phyloP scores from a whole-genome alignment of 2,797 vertebrate species.

The Catamblyrhynchus diadema region DNA sequence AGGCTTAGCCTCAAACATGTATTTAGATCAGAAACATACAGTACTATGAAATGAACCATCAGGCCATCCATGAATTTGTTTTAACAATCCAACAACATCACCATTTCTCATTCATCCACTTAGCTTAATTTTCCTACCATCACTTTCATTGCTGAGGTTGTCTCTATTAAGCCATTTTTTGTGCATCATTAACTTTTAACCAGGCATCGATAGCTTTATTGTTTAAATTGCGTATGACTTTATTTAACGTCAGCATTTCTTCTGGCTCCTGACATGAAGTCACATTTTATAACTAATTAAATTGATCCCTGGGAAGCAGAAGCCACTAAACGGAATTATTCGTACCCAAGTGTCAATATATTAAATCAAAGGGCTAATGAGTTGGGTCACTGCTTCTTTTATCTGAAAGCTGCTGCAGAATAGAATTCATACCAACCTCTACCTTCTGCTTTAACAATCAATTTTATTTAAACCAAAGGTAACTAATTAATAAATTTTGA shows the following conservation, averaged over 20 bases:
- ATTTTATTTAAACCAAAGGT: slow-evolving; percentile 72
- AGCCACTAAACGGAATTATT: slow-evolving; percentile 99
- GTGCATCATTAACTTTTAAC: slow-evolving; percentile 98
- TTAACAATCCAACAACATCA: slow-evolving; percentile 83
- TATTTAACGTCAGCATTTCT: slow-evolving; percentile 98
- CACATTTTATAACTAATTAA: slow-evolving; percentile 99
- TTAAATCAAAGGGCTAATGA: slow-evolving; percentile 99
- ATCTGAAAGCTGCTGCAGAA: slow-evolving; percentile 89
- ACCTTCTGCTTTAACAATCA: slow-evolving; percentile 78
- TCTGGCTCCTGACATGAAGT: slow-evolving; percentile 93
- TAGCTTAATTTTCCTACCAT: slow-evolving; percentile 89
- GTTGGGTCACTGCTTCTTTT: slow-evolving; percentile 96
- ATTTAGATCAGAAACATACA: slow-evolving; percentile 59
- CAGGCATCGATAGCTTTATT: slow-evolving; percentile 92
- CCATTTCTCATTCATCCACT: slow-evolving; percentile 84
- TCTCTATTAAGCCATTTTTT: slow-evolving; percentile 92
- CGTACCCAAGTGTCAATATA: slow-evolving; percentile 98
- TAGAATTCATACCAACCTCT: slow-evolving; percentile 70
- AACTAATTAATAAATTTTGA: slow-evolving; percentile 75
- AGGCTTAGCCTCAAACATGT: background rate
- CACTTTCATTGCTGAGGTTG: slow-evolving; percentile 85
- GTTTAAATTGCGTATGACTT: slow-evolving; percentile 91
- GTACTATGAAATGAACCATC: slow-evolving; percentile 63
- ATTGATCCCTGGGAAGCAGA: slow-evolving; percentile 93
- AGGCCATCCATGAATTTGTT: slow-evolving; percentile 78